phyloP scores from a whole-genome alignment of 2,797 vertebrate species.

The Sebastes minor region DNA sequence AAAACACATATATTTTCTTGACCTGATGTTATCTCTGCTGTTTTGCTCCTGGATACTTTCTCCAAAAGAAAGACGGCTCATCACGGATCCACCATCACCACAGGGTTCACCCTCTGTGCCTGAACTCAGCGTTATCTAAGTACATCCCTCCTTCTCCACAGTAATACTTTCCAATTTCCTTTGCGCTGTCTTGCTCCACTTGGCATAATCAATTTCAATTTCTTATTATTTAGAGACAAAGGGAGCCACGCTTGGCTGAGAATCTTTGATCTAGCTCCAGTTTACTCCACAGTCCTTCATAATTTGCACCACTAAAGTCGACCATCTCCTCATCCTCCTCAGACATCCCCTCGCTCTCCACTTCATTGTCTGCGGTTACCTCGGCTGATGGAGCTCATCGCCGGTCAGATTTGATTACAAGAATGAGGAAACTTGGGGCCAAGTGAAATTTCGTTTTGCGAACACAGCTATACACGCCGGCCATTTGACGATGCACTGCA shows the following conservation, averaged over 20 bases:
- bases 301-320: constrained; percentile 36
- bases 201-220: constrained; percentile 74
- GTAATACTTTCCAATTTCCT: constrained; percentile 73
- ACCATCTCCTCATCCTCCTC: constrained; percentile 25
- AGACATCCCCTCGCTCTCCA: background rate
- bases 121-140: constrained; percentile 34
- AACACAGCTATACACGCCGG: background rate
- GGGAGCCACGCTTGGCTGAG: constrained; percentile 43
- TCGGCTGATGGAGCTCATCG: constrained; percentile 30
- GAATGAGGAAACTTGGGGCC: background rate
- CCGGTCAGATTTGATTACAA: constrained; percentile 53
- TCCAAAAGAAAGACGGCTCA: background rate
- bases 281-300: constrained; percentile 39
- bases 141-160: constrained; percentile 21
- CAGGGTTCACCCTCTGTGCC: background rate
- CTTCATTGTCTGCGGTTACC: constrained; percentile 32
- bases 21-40: background rate
- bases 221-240: constrained; percentile 72
- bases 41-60: background rate
- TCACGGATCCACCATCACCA: background rate
- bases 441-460: constrained; percentile 18
- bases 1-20: background rate
- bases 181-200: constrained; percentile 67
- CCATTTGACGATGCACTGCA: background rate
- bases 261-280: constrained; percentile 57